Evolutionary conservation across 1,140 invertebrate genomes (phyloP), one percentile per base, ranked within the genome.

Genomic region (Apis florea): DNA sequence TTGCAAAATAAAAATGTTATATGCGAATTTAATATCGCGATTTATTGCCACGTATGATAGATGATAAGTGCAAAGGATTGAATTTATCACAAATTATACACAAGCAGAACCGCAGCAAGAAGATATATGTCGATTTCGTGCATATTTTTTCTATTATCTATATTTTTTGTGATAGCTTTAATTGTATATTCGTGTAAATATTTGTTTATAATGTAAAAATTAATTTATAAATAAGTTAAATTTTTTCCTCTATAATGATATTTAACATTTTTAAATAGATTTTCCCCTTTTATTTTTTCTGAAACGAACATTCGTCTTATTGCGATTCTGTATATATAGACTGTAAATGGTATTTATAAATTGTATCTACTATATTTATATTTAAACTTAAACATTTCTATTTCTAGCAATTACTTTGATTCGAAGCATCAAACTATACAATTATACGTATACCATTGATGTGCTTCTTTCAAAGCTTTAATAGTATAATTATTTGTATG

Each of bases 401-500:
- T 67, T 11, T 5, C 9, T 58, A 67, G 13, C 40, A 40, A 53
- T 54, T 63, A 59, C 24, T 58, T 74, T 66, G 24, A 73, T 54
- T 53, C 49, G 26, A 75, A 56, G 49, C 13, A 13, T 75, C 19
- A 15, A 68, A 11, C 10, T 12, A 58, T 58, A 31, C 17, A 15
- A 40, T 40, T 40, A 40, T 40, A 40, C 26, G 63, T 21, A 63
- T 9, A 69, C 21, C 47, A 26, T 40, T 26, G 17, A 61, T n/a
- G 56, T 54, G 73, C 73, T 63, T 77, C 49, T 58, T 63, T 31
- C 54, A 63, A 69, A 82, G 49, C 73, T 77, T 75, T 58, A n/a
- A 83, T 71, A 70, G 19, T 78, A 77, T 11, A 78, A 69, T 82
- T 79, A 77, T 82, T 86, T 85, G 59, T 47, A 85, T 64, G 26